Percentiles rank a stretch among this genome's conserved stretches.
Conservation (phyloP, 1,140 invertebrate species). For the Mylabris phalerata region DNA sequence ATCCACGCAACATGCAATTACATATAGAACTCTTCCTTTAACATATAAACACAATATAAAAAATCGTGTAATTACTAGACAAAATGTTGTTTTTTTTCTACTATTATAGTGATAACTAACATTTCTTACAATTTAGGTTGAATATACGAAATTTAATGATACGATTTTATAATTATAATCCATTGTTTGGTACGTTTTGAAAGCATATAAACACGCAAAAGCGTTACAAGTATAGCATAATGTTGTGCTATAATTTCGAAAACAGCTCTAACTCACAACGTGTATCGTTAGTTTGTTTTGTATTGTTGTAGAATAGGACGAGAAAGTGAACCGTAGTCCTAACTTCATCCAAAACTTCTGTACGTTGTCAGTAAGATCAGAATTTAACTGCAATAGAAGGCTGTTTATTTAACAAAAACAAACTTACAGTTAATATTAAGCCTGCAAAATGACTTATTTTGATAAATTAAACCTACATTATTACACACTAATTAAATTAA, state of each 20-base stretch:
- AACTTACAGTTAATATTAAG: no score
- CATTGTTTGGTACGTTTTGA: neutral
- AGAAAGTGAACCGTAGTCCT: neutral
- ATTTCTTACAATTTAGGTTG: no score
- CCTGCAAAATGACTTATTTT: no score
- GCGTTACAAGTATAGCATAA: neutral
- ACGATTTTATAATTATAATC: neutral
- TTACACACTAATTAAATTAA: no score
- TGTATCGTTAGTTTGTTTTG: conserved; percentile 4
- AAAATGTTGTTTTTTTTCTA: no score
- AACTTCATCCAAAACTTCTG: conserved; percentile 4
- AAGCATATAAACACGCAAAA: conserved; percentile 1
- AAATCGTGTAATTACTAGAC: no score
- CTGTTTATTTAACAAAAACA: no score
- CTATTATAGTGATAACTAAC: no score
- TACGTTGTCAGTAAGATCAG: conserved; percentile 8
- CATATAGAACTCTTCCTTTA: no score
- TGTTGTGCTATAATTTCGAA: neutral
- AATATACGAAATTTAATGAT: neutral
- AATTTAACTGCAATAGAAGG: neutral
- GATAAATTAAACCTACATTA: no score
- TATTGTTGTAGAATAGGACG: conserved; percentile 1
- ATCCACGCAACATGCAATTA: no score
- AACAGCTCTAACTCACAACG: conserved; percentile 1
- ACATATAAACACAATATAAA: no score